Base-by-base conservation (phyloP, 1,140 invertebrate genomes). In the Helicoverpa armigera region DNA sequence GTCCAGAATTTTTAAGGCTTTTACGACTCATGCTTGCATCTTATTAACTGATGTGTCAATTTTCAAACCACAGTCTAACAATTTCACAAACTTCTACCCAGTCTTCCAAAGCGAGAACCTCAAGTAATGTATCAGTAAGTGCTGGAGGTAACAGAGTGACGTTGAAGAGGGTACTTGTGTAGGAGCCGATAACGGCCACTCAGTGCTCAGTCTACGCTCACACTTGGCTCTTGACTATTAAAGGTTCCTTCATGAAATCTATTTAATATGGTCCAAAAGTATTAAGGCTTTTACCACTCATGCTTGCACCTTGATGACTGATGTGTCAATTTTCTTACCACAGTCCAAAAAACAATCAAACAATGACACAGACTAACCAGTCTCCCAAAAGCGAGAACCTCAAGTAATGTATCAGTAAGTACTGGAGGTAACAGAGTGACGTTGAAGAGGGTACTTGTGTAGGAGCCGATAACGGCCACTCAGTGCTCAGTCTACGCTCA, bases 131-230 rank as follows among this genome's bases (percentile, higher is more conserved):
- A 43, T 43, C 35, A 35, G 35, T 54, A 18, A 72, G 50, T 73
- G 51, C 14, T 43, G 18, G 73, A 63, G 63, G 69, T 80, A 73
- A 69, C 70, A 80, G 23, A 67, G 50, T 74, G 78, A 72, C 63
- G 54, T 75, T 81, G 72, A 81, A 81, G 79, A 75, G 79, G 79
- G 60, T 77, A 53, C 80, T 82, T 72, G 69, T 72, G n/a, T 43
- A 14, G 12, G 51, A 70, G 14, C 23, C 80, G 80, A 82, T 82
- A 82, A 70, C 80, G 80, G 56, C 54, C 80, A 77, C 80, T 77
- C 74, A 67, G n/a, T 54, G 60, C 14, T 51, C 61, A 16, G 61
- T 18, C 23, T 56, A 35, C 51, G 54, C 50, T 67, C 48, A 48
- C 67, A 70, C 67, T 70, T 53, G 67, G 51, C 67, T 53, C 67